These are phyloP conservation scores for Gambusia affinis DNA, from an alignment of 2,113 vertebrate species.

Conservation along the genomic window DNA sequence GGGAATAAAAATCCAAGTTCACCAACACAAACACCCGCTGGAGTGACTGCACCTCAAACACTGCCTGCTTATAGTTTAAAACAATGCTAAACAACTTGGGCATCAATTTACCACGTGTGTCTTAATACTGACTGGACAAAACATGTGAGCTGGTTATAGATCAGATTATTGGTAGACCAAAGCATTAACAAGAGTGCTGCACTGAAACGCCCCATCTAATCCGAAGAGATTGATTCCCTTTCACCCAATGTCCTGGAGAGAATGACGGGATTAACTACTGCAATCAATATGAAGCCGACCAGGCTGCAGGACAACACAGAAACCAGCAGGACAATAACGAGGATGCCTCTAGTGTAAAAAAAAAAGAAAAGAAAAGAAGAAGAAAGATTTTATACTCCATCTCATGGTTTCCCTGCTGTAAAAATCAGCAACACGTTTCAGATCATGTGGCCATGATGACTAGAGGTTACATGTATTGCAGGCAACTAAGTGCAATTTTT, in stretches of 20 bases:
- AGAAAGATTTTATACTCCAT: background rate
- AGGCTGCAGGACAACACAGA: background rate
- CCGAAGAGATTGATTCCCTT: conserved; percentile 36
- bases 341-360: background rate
- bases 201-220: conserved; percentile 23
- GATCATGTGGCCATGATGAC: background rate
- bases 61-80: conserved; percentile 31
- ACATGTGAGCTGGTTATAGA: background rate
- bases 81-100: background rate
- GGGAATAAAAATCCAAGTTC: conserved; percentile 14
- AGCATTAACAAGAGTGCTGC: conserved; percentile 6
- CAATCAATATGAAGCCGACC: conserved; percentile 37
- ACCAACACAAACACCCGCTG: conserved; percentile 12
- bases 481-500: background rate
- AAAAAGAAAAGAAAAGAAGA: background rate
- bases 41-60: conserved; percentile 1
- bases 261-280: conserved; percentile 32
- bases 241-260: conserved; percentile 47
- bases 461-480: no score
- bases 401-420: background rate
- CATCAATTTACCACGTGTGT: background rate
- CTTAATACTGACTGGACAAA: background rate
- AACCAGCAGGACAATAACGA: background rate
- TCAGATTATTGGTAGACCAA: conserved; percentile 14
- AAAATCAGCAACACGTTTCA: background rate